Percentiles rank a stretch among this genome's conserved stretches.
Evolutionary conservation across 2,113 vertebrate species (phyloP).

Genomic region (Megalops atlanticus): DNA sequence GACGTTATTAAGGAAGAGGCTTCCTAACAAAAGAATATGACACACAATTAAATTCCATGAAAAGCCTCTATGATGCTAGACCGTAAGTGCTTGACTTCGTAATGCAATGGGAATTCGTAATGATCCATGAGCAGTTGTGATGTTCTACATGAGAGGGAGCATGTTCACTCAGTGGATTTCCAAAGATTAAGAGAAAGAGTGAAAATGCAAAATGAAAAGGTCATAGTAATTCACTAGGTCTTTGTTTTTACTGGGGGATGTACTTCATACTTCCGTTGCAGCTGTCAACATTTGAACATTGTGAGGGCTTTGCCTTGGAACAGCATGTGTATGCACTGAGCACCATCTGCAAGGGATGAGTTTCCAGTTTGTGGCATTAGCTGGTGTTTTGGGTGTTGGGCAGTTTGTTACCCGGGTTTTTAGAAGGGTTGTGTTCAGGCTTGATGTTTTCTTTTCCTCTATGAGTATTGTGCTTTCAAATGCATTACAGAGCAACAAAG

Average conservation of each 20-base stretch:
- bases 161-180: no score
- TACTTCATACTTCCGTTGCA: background rate
- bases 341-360: background rate
- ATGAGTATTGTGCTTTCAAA: background rate
- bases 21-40: constrained; percentile 7
- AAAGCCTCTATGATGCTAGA: constrained; percentile 12
- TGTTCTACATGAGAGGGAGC: background rate
- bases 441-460: background rate
- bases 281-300: background rate
- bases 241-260: background rate
- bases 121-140: background rate
- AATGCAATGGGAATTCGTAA: constrained; percentile 8
- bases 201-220: background rate
- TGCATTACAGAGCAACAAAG: background rate
- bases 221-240: background rate
- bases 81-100: constrained; percentile 5
- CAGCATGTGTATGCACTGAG: background rate
- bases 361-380: background rate
- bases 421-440: background rate
- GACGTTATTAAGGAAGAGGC: constrained; percentile 10
- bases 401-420: background rate
- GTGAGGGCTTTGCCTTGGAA: background rate
- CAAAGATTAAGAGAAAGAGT: background rate
- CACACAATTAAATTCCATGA: constrained; percentile 12
- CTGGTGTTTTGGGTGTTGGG: background rate